phyloP scores from a whole-genome alignment of 2,113 vertebrate genomes.

The Corythornis vintsioides region DNA sequence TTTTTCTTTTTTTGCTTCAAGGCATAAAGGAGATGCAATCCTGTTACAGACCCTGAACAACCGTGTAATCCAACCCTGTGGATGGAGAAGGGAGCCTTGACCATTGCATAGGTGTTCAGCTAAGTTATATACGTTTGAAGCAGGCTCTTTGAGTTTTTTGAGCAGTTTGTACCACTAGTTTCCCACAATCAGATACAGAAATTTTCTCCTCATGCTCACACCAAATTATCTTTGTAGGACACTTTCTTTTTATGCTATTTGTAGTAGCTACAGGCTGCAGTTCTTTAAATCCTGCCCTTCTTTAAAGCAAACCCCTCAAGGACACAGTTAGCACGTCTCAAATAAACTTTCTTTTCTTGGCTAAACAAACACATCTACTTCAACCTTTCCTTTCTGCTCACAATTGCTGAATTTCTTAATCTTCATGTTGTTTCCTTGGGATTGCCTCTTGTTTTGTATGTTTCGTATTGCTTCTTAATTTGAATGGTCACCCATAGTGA shows the following conservation, averaged over 20 bases:
- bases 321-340: not conserved
- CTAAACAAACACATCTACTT: not conserved
- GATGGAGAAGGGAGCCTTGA: not conserved
- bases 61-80: not conserved
- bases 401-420: not conserved
- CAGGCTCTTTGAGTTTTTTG: not conserved
- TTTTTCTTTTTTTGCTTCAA: not conserved
- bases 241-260: not conserved
- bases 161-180: not conserved
- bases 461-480: not conserved
- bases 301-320: not conserved
- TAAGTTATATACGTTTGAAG: not conserved
- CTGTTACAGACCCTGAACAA: not conserved
- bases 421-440: not conserved
- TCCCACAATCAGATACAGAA: not conserved
- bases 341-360: not conserved
- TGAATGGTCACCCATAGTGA: not conserved
- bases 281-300: not conserved
- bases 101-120: not conserved
- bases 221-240: not conserved
- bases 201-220: not conserved
- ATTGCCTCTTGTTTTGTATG: not conserved
- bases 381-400: not conserved
- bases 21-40: not conserved
- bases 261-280: not conserved